Percentiles rank a stretch among this genome's conserved stretches.
phyloP scores from a whole-genome alignment of 2,888 invertebrate species.

The Caenorhabditis sp. region DNA sequence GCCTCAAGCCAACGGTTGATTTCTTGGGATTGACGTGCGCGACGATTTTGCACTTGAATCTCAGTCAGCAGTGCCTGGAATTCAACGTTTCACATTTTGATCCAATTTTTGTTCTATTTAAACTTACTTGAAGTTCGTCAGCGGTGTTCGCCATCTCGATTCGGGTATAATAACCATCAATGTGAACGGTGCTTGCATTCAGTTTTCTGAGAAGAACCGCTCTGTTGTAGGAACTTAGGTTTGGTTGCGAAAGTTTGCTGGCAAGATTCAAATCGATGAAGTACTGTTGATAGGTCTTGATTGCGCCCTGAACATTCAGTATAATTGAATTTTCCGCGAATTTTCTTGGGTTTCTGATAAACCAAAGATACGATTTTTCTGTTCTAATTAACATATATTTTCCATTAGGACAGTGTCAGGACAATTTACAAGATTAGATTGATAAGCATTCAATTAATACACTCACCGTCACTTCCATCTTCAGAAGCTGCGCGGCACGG shows the following conservation, averaged over 20 bases:
- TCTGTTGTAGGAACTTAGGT: slow-evolving; percentile 18
- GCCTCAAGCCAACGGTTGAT: slow-evolving; percentile 11
- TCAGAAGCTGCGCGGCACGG: slow-evolving; percentile 3
- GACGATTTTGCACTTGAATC: background rate
- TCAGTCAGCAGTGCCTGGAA: slow-evolving; percentile 30
- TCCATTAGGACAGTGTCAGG: background rate
- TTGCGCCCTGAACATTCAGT: slow-evolving; percentile 24
- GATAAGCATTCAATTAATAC: background rate
- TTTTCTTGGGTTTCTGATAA: background rate
- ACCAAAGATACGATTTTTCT: no score
- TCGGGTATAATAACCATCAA: slow-evolving; percentile 6
- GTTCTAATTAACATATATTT: background rate
- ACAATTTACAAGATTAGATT: background rate
- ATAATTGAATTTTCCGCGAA: background rate
- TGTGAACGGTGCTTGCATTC: slow-evolving; percentile 15
- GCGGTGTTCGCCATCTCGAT: slow-evolving; percentile 11
- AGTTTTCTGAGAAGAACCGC: background rate
- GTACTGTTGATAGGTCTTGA: slow-evolving; percentile 26
- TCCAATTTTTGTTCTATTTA: no score
- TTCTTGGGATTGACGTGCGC: slow-evolving; percentile 26
- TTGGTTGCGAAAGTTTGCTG: slow-evolving; percentile 11
- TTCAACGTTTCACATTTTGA: no score
- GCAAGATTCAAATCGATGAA: slow-evolving; percentile 23
- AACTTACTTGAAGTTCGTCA: slow-evolving; percentile 30
- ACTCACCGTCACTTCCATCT: slow-evolving; percentile 24